These are phyloP conservation scores for Volucella zonaria DNA, from an alignment of 2,888 invertebrate species.

Conservation along the genomic window DNA sequence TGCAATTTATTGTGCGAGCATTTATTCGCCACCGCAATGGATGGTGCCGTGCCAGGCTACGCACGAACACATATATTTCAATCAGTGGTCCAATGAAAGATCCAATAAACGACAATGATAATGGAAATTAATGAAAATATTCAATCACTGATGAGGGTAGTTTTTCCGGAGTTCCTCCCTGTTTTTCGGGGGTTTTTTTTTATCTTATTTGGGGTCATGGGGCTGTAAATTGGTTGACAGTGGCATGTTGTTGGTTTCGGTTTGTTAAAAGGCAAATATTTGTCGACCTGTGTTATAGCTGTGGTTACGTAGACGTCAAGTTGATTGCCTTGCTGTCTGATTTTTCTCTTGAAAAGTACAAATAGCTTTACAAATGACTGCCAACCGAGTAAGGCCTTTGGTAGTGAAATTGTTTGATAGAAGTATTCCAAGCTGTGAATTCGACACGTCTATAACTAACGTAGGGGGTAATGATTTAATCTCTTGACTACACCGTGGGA, in stretches of 20 bases:
- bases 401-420: too few relatives aligned
- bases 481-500: too few relatives aligned
- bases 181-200: slow-evolving; percentile 9
- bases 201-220: not conserved
- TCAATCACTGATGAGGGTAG: slow-evolving; percentile 49
- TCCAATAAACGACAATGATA: slow-evolving; percentile 70
- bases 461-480: too few relatives aligned
- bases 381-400: too few relatives aligned
- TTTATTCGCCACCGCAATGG: slow-evolving; percentile 50
- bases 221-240: slow-evolving; percentile 1
- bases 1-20: slow-evolving; percentile 43
- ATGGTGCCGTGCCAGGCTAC: not conserved
- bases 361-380: too few relatives aligned
- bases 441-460: too few relatives aligned
- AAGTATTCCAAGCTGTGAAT: too few relatives aligned
- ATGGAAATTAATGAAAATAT: slow-evolving; percentile 71
- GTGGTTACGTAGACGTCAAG: too few relatives aligned
- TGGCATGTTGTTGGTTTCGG: not conserved
- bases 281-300: not conserved
- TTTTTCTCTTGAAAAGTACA: too few relatives aligned
- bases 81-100: slow-evolving; percentile 59
- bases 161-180: not conserved
- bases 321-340: too few relatives aligned
- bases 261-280: slow-evolving; percentile 39
- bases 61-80: slow-evolving; percentile 46